These are phyloP conservation scores for Crenuchus spilurus DNA, from an alignment of 2,797 vertebrate genomes.

Conservation along the genomic window DNA sequence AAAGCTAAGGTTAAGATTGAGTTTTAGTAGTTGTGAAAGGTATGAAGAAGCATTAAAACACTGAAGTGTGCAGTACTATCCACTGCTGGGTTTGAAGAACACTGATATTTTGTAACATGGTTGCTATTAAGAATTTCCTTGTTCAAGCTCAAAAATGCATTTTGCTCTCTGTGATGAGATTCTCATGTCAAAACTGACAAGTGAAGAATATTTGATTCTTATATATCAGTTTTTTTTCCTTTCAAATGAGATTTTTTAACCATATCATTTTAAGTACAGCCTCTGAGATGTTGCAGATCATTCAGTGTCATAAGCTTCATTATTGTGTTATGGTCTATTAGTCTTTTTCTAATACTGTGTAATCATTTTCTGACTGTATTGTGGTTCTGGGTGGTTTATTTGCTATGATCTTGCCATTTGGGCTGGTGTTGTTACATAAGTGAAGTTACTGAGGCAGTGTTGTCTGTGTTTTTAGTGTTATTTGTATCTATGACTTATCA, in stretches of 20 bases:
- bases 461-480: neutral
- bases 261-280: conserved; percentile 22
- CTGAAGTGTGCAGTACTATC: too few species aligned
- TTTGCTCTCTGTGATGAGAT: neutral
- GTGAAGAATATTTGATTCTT: conserved; percentile 11
- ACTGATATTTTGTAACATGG: neutral
- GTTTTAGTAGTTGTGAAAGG: too few species aligned
- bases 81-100: conserved; percentile 2
- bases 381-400: conserved; percentile 41
- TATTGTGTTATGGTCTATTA: conserved; percentile 4
- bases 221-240: conserved; percentile 47
- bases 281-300: neutral
- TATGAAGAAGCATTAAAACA: too few species aligned
- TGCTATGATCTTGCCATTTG: conserved; percentile 61
- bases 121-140: neutral
- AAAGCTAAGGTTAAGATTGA: too few species aligned
- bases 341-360: conserved; percentile 8
- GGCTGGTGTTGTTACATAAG: neutral
- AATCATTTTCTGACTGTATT: neutral
- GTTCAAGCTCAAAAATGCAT: neutral
- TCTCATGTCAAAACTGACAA: neutral
- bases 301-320: conserved; percentile 13
- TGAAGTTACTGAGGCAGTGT: neutral
- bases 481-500: too few species aligned
- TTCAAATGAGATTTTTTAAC: conserved; percentile 26